Conservation (phyloP, 2,113 vertebrate genomes). For the Dendrocopos noguchii region DNA sequence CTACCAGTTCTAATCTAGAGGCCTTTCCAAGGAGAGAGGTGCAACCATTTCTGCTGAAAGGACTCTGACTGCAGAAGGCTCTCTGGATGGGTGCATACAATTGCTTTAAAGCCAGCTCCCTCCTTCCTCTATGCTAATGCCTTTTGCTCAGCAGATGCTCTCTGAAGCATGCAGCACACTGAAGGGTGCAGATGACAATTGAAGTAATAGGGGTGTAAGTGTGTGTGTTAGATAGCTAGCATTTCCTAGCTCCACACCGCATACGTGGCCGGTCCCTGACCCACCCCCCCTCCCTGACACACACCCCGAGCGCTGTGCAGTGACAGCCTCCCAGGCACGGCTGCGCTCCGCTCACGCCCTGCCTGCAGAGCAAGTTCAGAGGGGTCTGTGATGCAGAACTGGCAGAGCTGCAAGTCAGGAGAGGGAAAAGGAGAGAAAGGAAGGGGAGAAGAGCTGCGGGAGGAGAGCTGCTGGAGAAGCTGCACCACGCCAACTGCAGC, state of each 20-base stretch:
- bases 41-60: neutral
- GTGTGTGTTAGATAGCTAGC: neutral
- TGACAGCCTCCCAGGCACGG: neutral
- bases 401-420: neutral
- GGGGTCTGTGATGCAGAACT: neutral
- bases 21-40: neutral
- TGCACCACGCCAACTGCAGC: neutral
- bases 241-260: neutral
- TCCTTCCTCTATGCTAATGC: slow-evolving; percentile 4
- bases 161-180: neutral
- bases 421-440: neutral
- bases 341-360: neutral
- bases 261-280: fast-evolving
- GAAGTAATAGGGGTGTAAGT: neutral
- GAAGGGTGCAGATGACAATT: neutral
- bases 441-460: neutral
- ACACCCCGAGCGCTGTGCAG: fast-evolving
- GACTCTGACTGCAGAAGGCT: neutral
- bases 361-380: neutral
- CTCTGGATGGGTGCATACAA: neutral
- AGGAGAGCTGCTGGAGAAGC: neutral
- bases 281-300: neutral
- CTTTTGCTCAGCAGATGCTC: slow-evolving; percentile 6
- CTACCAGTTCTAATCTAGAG: neutral
- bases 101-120: neutral